phyloP scores from a whole-genome alignment of 2,113 vertebrate species.

The Cyanoramphus novaezelandiae region DNA sequence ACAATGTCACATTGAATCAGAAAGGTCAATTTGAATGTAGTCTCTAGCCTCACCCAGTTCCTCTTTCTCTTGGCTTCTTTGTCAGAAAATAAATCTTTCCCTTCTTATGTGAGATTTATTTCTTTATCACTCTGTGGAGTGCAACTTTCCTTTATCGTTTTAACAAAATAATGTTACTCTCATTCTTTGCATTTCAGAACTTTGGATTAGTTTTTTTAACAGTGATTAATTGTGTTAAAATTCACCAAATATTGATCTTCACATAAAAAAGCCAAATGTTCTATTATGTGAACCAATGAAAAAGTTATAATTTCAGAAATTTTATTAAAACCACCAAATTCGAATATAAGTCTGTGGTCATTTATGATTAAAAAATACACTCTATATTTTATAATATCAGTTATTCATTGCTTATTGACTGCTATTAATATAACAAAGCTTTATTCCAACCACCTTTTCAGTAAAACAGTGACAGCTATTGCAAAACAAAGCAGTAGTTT shows the following conservation, averaged over 20 bases:
- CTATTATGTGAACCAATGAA: background rate
- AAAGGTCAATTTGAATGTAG: background rate
- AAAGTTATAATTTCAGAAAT: background rate
- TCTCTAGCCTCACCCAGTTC: background rate
- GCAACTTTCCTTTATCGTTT: background rate
- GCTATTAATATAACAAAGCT: background rate
- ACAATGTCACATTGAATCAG: slow-evolving; percentile 30
- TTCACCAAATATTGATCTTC: background rate
- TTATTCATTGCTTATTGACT: background rate
- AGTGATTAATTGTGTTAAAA: background rate
- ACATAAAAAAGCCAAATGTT: background rate
- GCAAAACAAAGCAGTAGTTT: background rate
- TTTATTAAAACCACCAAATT: background rate
- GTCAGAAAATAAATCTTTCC: background rate
- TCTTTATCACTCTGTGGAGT: background rate
- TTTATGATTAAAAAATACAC: background rate
- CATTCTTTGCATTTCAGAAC: background rate
- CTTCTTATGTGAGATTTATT: background rate
- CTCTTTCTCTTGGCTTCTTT: background rate
- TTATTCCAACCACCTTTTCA: background rate
- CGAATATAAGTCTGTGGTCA: background rate
- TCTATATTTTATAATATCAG: background rate
- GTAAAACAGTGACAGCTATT: background rate
- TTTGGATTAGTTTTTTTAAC: background rate
- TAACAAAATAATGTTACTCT: background rate